Percentiles rank a stretch among this genome's conserved stretches.
phyloP scores from a whole-genome alignment of 2,888 invertebrate genomes.

The Epinotia demarniana region DNA sequence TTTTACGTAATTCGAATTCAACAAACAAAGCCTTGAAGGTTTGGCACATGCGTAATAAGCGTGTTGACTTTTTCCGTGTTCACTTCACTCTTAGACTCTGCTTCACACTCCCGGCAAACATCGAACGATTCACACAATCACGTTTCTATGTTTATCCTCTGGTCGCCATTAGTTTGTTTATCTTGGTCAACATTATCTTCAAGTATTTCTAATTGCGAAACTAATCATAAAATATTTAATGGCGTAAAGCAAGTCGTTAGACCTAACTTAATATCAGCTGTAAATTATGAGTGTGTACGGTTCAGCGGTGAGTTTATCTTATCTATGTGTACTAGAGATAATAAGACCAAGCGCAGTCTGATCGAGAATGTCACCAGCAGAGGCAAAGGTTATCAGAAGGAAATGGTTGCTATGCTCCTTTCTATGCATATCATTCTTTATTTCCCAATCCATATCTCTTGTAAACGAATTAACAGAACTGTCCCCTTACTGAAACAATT shows the following conservation, averaged over 20 bases:
- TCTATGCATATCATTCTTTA: conserved; percentile 44
- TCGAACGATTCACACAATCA: conserved; percentile 41
- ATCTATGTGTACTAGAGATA: conserved; percentile 62
- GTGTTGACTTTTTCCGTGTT: conserved; percentile 41
- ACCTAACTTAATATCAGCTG: conserved; percentile 38
- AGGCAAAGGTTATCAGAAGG: conserved; percentile 48
- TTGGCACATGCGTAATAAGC: conserved; percentile 47
- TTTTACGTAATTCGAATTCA: conserved; percentile 2
- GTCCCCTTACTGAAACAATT: conserved; percentile 13
- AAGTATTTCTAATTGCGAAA: conserved; percentile 31
- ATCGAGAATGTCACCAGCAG: conserved; percentile 55
- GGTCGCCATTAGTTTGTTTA: conserved; percentile 25
- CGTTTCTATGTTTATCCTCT: conserved; percentile 36
- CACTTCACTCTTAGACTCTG: conserved; percentile 31
- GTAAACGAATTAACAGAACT: conserved; percentile 35
- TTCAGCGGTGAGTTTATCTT: conserved; percentile 70
- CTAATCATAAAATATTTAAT: conserved; percentile 23
- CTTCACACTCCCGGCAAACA: conserved; percentile 40
- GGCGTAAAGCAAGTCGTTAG: conserved; percentile 22
- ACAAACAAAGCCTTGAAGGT: conserved; percentile 27
- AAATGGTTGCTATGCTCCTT: conserved; percentile 46
- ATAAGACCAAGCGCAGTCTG: conserved; percentile 54
- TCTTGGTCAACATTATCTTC: conserved; percentile 30
- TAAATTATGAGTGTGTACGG: conserved; percentile 35
- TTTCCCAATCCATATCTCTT: conserved; percentile 22